Evolutionary conservation across 2,113 vertebrate genomes (phyloP), one percentile per base, ranked within the genome.

Genomic region (Gymnogyps californianus): DNA sequence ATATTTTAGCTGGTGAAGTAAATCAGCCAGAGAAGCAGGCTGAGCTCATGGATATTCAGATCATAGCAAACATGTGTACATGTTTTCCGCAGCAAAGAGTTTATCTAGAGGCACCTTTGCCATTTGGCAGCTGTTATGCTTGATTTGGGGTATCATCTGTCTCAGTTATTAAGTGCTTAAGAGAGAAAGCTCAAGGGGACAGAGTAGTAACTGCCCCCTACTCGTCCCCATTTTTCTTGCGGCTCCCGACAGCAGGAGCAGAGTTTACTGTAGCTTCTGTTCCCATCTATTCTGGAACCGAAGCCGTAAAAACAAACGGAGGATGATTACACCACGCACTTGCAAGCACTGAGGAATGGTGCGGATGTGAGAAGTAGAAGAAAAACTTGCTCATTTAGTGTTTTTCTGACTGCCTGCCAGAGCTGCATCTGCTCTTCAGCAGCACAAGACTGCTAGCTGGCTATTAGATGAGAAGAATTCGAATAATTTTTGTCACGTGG

Each of bases 351-450:
- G 2, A 87, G 90, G 87, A 72, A 59, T 7, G 78, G 65, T 34
- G 44, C 0, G 40, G 93, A 85, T 94, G 79, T 6, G 38, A 90
- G 92, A 29, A 61, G 78, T 75, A 77, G 82, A 61, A 96, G 38
- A 77, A 83, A 93, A 91, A 16, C 40, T 94, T 88, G 96, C 95
- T 96, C 95, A 93, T 83, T 93, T 95, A 47, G 95, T 75, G 82
- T 47, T 94, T 96, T 93, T 6, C 96, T 95, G 87, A 29, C 46
- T 21, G 90, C 66, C 51, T 96, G 95, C 96, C 96, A 95, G 75
- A 76, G 70, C 66, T 85, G 93, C 90, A 91, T 96, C 93, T 94
- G 96, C 84, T 95, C 70, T 61, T 69, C 25, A 36, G 72, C 61
- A 47, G 69, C 4, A 9, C 46, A 11, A 70, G 51, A 25, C 32